Conservation (phyloP, 2,113 vertebrate species). For the Colaptes auratus region DNA sequence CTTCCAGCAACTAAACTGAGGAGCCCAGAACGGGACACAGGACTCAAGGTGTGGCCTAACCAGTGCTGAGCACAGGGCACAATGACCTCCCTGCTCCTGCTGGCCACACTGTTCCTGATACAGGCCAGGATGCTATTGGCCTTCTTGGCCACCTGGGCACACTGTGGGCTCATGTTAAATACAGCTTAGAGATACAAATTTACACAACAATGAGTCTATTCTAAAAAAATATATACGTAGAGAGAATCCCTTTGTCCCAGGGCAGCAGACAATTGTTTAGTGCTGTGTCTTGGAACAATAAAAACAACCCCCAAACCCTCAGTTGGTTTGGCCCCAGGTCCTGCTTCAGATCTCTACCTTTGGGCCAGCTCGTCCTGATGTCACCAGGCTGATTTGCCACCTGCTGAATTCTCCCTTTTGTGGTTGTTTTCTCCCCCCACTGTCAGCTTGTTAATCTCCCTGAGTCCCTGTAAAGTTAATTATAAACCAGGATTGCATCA, state of each 20-base stretch:
- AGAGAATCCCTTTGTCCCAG: neutral
- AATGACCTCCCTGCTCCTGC: too few relatives aligned
- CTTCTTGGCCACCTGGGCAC: too few relatives aligned
- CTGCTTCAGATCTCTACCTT: neutral
- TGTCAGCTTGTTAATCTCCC: neutral
- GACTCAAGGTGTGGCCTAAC: too few relatives aligned
- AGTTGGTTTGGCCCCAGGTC: neutral
- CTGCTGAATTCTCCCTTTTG: neutral
- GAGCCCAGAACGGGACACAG: too few relatives aligned
- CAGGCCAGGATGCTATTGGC: too few relatives aligned
- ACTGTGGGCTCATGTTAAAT: neutral
- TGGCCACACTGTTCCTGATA: too few relatives aligned
- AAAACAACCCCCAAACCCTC: neutral
- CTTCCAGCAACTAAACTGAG: too few relatives aligned
- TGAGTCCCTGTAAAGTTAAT: neutral
- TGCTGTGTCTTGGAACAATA: neutral
- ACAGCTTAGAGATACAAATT: neutral
- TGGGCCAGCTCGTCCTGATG: neutral
- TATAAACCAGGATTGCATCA: neutral
- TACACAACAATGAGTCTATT: neutral
- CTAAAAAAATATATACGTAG: neutral
- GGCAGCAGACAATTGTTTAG: neutral
- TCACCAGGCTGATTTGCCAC: neutral
- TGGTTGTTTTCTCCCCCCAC: neutral
- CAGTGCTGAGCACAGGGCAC: too few relatives aligned